A percentile compares a stretch with the other conserved stretches of the same genome.
phyloP scores from a whole-genome alignment of 2,797 vertebrate genomes.

The Champsocephalus esox region DNA sequence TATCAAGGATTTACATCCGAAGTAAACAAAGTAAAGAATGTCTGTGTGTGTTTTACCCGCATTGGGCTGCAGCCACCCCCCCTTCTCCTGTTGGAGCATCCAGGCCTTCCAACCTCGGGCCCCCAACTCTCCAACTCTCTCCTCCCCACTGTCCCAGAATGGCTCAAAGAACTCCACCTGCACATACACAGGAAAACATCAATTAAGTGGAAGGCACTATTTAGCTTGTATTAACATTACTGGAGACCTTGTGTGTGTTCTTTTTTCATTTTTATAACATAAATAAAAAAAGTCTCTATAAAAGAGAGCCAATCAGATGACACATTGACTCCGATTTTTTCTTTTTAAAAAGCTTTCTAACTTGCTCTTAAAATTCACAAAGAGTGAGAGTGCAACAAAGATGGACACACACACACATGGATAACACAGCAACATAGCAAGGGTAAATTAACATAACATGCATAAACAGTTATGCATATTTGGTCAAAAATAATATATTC shows the following conservation, averaged over 20 bases:
- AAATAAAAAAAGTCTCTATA: background rate
- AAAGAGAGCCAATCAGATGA: too few species aligned
- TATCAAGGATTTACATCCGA: background rate
- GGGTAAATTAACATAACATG: too few species aligned
- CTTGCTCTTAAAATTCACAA: too few species aligned
- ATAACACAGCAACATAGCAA: too few species aligned
- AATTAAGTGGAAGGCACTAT: background rate
- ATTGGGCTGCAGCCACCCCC: conserved; percentile 91
- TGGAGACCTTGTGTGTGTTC: background rate
- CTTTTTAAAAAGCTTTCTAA: too few species aligned
- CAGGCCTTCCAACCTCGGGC: conserved; percentile 95
- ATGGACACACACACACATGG: too few species aligned
- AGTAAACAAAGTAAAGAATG: background rate
- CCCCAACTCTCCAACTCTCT: conserved; percentile 91
- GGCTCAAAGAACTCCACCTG: conserved; percentile 98
- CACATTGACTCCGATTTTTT: too few species aligned
- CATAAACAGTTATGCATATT: too few species aligned
- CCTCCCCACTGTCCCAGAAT: conserved; percentile 98
- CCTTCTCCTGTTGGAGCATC: conserved; percentile 97
- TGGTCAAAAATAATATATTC: too few species aligned
- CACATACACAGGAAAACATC: background rate
- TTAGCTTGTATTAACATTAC: background rate
- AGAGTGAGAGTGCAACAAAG: too few species aligned
- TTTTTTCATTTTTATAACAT: background rate
- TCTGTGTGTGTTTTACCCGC: conserved; percentile 79